Base-by-base conservation (phyloP, 2,797 vertebrate genomes). In the Clarias fuscus region DNA sequence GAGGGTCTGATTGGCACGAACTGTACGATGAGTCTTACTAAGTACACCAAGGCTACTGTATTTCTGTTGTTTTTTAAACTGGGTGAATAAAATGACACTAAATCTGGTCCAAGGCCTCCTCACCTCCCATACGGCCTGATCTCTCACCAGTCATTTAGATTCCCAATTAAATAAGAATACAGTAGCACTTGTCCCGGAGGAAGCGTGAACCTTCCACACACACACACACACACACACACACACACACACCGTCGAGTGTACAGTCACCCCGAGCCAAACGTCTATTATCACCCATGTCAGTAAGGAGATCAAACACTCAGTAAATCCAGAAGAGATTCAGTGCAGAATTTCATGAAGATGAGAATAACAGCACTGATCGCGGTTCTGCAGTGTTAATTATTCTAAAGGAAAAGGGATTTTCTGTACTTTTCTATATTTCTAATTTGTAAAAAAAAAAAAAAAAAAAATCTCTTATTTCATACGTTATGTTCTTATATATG, bases 291-390 rank as follows among this genome's bases (percentile, higher is more conserved):
- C 48, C 17, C 27, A 30, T 30, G 73, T 33, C 53, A 58, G 53
- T 77, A 58, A 33, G 58, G 20, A 59, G 75, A 59, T 59, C 27
- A 76, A 53, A 56, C n/a, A 59, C n/a, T 75, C 20, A 17, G n/a
- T 58, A 18, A 30, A 30, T 56, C 48, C 27, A 78, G 7, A 33
- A 22, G 22, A 64, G 59, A 62, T 64, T 77, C 30, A 79, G n/a
- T n/a, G n/a, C n/a, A n/a, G n/a, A n/a, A n/a, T n/a, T 79, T 64
- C 61, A 24, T 43, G n/a, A 80, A 65, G 37, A 43, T 17, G 76
- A 37, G 20, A 62, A 40, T 24, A 40, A 40, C 30, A 37, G 18
- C 27, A 13, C 17, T 37, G 56, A 37, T 53, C 73, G n/a, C 56
- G 24, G 30, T 58, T 58, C 53, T 78, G 27, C 8, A 22, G 0